Evolutionary conservation across 64 coral and sea anemone species (phyloP).

Genomic region (Montipora capricornis): DNA sequence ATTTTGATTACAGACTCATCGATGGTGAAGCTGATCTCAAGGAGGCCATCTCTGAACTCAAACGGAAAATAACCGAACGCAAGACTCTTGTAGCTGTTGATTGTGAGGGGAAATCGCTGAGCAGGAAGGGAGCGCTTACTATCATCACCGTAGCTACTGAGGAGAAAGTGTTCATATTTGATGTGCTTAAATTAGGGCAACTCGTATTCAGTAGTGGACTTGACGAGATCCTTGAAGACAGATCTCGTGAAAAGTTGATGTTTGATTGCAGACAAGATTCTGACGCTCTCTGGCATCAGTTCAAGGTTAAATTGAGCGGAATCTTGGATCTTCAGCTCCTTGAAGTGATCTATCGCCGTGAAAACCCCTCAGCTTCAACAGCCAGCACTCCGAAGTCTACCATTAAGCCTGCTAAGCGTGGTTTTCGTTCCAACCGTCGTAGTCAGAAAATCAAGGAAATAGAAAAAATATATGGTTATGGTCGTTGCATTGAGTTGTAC

Average conservation of each 20-base stretch:
- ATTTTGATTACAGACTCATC: not conserved
- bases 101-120: constrained; percentile 57
- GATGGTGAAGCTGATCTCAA: not conserved
- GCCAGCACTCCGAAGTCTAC: not conserved
- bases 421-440: not conserved
- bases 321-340: constrained; percentile 64
- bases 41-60: not conserved
- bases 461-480: constrained; percentile 55
- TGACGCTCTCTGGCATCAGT: constrained; percentile 70
- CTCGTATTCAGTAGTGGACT: constrained; percentile 47
- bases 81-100: constrained; percentile 64
- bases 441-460: constrained; percentile 38
- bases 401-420: not conserved
- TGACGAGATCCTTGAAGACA: constrained; percentile 12
- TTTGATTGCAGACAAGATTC: constrained; percentile 79
- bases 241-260: constrained; percentile 44
- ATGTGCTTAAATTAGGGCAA: constrained; percentile 59
- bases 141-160: constrained; percentile 54
- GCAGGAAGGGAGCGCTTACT: constrained; percentile 6
- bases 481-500: constrained; percentile 59
- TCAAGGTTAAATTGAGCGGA: constrained; percentile 40
- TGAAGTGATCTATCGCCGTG: constrained; percentile 65
- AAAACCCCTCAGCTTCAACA: not conserved
- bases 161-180: constrained; percentile 63
- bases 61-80: not conserved